Percentiles rank a stretch among this genome's conserved stretches.
Evolutionary conservation across 2,113 vertebrate species (phyloP).

Genomic region (Prionailurus bengalensis): DNA sequence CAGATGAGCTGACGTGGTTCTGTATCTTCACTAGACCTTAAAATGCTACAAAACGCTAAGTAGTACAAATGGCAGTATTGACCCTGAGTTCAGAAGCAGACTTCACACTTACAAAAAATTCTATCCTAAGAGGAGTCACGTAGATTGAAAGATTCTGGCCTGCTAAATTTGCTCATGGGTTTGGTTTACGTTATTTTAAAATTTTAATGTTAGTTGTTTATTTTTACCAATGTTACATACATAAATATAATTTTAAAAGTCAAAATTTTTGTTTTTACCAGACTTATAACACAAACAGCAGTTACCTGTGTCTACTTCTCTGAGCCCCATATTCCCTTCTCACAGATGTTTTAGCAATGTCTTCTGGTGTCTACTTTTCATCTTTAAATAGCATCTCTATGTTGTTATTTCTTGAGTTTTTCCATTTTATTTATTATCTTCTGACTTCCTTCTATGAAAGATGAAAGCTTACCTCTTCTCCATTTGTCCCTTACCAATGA

Average conservation of each 20-base stretch:
- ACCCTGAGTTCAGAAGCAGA: slow-evolving; percentile 17
- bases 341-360: background rate
- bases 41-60: background rate
- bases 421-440: background rate
- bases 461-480: background rate
- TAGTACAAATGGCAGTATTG: slow-evolving; percentile 18
- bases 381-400: background rate
- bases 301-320: background rate
- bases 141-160: background rate
- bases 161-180: background rate
- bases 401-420: slow-evolving; percentile 10
- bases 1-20: slow-evolving; percentile 5
- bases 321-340: background rate
- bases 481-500: background rate
- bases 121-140: background rate
- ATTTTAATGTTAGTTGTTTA: slow-evolving; percentile 36
- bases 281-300: background rate
- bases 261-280: background rate
- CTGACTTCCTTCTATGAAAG: background rate
- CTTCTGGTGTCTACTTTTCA: background rate
- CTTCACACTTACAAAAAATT: background rate
- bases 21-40: slow-evolving; percentile 28
- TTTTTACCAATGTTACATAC: background rate
- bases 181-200: slow-evolving; percentile 3
- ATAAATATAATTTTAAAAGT: background rate